Evolutionary conservation across 2,113 vertebrate genomes (phyloP).

Genomic region (Rhinoptilus africanus): DNA sequence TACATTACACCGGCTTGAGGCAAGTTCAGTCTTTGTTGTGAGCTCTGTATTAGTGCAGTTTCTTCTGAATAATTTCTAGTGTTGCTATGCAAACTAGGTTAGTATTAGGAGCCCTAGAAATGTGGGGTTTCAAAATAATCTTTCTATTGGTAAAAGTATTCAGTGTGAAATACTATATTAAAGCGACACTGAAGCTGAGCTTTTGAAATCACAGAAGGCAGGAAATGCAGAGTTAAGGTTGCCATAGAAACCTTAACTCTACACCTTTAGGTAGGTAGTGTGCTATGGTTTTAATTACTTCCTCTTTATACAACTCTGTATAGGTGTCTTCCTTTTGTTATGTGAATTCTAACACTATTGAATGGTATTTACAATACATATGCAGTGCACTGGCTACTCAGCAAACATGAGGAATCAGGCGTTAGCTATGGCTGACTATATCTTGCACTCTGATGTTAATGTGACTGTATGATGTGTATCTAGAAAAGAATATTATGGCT

Average conservation of each 20-base stretch:
- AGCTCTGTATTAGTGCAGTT: neutral
- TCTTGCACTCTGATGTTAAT: neutral
- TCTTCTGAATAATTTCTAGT: slow-evolving; percentile 42
- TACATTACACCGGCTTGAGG: neutral
- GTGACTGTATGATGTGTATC: neutral
- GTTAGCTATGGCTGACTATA: neutral
- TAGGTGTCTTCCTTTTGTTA: neutral
- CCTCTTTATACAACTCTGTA: neutral
- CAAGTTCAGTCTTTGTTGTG: slow-evolving; percentile 1
- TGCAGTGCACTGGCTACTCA: neutral
- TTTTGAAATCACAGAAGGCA: slow-evolving; percentile 20
- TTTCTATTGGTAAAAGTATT: neutral
- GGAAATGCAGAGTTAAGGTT: slow-evolving; percentile 36
- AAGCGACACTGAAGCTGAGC: neutral
- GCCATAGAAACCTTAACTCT: slow-evolving; percentile 29
- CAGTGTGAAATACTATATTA: neutral
- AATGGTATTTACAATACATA: neutral
- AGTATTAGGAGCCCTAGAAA: slow-evolving; percentile 33
- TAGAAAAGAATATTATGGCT: neutral
- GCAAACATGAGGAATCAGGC: neutral
- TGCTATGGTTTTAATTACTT: slow-evolving; percentile 20
- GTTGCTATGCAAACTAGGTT: slow-evolving; percentile 11
- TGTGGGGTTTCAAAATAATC: slow-evolving; percentile 27
- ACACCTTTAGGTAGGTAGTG: neutral
- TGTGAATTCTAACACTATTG: neutral